Percentiles rank a stretch among this genome's conserved stretches.
phyloP scores from a whole-genome alignment of 2,888 invertebrate species.

The Camptogramma bilineatum region DNA sequence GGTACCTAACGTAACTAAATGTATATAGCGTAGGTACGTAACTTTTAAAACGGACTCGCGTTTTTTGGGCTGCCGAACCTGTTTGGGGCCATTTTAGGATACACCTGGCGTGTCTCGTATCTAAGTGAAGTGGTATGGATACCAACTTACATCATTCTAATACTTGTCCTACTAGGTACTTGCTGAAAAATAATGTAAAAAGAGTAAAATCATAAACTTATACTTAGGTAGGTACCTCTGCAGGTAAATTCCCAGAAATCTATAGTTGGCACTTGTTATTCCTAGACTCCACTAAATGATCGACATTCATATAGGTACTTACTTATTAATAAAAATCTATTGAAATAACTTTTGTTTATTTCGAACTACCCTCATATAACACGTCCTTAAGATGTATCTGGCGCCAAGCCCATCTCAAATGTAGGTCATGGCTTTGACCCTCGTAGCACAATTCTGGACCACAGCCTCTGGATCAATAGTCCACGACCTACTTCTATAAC shows the following conservation, averaged over 20 bases:
- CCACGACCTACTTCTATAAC: conserved; percentile 56
- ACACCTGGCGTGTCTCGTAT: conserved; percentile 31
- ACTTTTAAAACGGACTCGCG: conserved; percentile 22
- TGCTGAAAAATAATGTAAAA: too few species aligned
- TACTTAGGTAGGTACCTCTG: conserved; percentile 20
- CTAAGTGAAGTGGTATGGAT: neutral
- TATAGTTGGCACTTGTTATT: too few species aligned
- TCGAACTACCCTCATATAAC: conserved; percentile 22
- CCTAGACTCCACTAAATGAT: too few species aligned
- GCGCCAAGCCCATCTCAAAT: conserved; percentile 49
- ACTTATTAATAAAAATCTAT: too few species aligned
- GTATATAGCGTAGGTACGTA: neutral
- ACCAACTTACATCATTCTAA: too few species aligned
- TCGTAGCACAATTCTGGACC: conserved; percentile 73
- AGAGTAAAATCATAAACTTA: too few species aligned
- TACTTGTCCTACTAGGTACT: too few species aligned
- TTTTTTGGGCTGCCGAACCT: conserved; percentile 40
- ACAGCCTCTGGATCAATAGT: conserved; percentile 79
- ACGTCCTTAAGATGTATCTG: conserved; percentile 12
- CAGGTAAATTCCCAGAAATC: too few species aligned
- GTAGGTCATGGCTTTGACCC: conserved; percentile 78
- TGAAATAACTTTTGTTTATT: neutral
- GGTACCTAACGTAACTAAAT: neutral
- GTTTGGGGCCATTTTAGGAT: conserved; percentile 43
- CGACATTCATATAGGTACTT: neutral